Conservation (phyloP, 2,888 invertebrate genomes). For the Andrena flavipes region DNA sequence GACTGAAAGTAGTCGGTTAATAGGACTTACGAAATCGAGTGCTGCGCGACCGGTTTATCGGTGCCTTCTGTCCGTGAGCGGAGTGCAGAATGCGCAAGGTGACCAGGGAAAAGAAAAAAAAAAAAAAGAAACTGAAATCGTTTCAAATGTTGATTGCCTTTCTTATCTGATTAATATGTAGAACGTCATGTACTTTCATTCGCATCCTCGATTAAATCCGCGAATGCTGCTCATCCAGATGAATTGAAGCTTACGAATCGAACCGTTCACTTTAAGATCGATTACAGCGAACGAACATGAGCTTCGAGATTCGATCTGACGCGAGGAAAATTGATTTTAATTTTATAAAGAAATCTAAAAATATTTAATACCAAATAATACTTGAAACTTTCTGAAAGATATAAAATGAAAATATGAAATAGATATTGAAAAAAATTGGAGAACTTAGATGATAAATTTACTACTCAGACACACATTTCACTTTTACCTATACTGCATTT, state of each 20-base stretch:
- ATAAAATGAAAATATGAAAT: background rate
- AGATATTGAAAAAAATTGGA: too few relatives aligned
- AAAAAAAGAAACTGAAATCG: slow-evolving; percentile 18
- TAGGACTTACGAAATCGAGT: slow-evolving; percentile 52
- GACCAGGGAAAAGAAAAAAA: slow-evolving; percentile 12
- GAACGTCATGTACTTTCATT: slow-evolving; percentile 24
- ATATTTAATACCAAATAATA: background rate
- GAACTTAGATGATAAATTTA: too few relatives aligned
- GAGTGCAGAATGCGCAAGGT: slow-evolving; percentile 26
- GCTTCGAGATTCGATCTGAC: background rate
- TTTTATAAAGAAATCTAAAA: background rate
- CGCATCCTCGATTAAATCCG: slow-evolving; percentile 10
- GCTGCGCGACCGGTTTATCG: slow-evolving; percentile 55
- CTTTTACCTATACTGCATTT: background rate
- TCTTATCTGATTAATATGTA: slow-evolving; percentile 35
- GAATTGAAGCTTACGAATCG: background rate
- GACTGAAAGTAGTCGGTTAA: slow-evolving; percentile 52
- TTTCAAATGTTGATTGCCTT: slow-evolving; percentile 31
- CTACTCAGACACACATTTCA: too few relatives aligned
- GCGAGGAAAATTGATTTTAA: background rate
- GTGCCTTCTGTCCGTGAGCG: slow-evolving; percentile 34
- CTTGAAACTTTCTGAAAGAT: background rate
- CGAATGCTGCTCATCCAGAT: background rate
- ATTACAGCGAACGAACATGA: background rate
- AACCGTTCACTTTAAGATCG: background rate